These are phyloP conservation scores for Theristicus caerulescens DNA, from an alignment of 2,113 vertebrate species.

Conservation along the genomic window DNA sequence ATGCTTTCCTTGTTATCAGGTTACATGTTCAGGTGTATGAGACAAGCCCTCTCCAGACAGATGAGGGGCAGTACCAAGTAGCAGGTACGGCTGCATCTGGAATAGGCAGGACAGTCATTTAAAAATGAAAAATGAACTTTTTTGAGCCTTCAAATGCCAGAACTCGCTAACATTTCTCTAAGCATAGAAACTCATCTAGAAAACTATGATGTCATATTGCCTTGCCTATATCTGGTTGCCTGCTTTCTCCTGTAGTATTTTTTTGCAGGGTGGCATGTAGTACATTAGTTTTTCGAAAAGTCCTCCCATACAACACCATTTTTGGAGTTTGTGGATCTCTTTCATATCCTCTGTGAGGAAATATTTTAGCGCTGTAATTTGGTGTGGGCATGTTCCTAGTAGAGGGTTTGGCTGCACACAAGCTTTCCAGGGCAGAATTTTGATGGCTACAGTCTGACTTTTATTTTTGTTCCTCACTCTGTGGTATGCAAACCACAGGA, in stretches of 20 bases:
- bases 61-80: background rate
- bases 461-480: background rate
- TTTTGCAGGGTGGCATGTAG: background rate
- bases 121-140: background rate
- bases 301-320: background rate
- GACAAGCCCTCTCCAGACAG: background rate
- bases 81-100: background rate
- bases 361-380: background rate
- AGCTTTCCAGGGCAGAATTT: background rate
- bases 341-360: background rate
- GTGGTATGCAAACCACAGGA: background rate
- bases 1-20: background rate
- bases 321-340: background rate
- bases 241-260: background rate
- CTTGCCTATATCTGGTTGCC: background rate
- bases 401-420: background rate
- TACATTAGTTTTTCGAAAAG: background rate
- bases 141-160: background rate
- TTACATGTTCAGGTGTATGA: fast-evolving
- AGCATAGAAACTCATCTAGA: background rate
- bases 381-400: background rate
- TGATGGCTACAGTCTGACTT: background rate
- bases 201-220: background rate
- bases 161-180: background rate
- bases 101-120: background rate